Conservation (phyloP, 2,113 vertebrate genomes). For the Genyomyrus donnyi region DNA sequence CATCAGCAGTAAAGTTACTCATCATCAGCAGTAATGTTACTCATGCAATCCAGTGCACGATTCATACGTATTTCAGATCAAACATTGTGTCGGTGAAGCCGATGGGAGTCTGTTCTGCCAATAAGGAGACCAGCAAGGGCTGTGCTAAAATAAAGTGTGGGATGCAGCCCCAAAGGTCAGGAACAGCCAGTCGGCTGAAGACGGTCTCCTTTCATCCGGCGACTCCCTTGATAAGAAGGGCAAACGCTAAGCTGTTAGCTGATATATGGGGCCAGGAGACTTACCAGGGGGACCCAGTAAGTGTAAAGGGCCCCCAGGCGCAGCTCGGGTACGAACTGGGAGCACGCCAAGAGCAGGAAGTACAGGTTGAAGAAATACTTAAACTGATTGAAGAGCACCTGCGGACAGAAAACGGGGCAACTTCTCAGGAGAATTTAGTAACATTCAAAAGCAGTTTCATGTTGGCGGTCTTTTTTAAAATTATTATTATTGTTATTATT, state of each 20-base stretch:
- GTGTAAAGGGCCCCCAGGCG: slow-evolving; percentile 88
- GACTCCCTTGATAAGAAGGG: not conserved
- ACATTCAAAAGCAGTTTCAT: not conserved
- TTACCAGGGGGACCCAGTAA: slow-evolving; percentile 96
- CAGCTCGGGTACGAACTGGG: slow-evolving; percentile 90
- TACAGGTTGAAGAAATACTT: slow-evolving; percentile 99
- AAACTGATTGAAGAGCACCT: slow-evolving; percentile 97
- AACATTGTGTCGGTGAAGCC: not conserved
- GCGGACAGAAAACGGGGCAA: not conserved
- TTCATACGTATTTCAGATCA: not conserved
- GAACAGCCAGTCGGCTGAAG: not conserved
- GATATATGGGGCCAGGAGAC: slow-evolving; percentile 38
- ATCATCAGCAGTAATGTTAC: not conserved
- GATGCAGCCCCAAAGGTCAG: not conserved
- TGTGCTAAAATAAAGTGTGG: not conserved
- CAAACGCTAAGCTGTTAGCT: not conserved
- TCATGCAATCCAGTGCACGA: not conserved
- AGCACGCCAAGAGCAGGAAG: slow-evolving; percentile 91
- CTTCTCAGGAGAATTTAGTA: not conserved
- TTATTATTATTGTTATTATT: not conserved
- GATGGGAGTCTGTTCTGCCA: not conserved
- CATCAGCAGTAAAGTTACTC: not conserved
- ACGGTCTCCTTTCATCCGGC: not conserved
- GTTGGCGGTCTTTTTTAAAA: not conserved
- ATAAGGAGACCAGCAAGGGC: not conserved